Base-by-base conservation (phyloP, 2,113 vertebrate genomes). In the Bombycilla garrulus region DNA sequence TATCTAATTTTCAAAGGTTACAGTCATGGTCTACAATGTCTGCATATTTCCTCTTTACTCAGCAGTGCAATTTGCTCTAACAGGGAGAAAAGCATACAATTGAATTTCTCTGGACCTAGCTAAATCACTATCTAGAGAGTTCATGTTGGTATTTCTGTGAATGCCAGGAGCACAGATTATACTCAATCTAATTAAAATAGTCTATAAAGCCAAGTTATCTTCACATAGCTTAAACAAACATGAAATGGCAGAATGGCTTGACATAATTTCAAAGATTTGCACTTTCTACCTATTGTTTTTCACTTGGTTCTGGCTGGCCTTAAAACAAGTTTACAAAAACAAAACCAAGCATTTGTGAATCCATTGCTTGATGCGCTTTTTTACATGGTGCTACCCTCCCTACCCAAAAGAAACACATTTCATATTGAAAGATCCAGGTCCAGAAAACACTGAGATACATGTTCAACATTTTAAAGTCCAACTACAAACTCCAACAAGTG, bases 321-420 rank as follows among this genome's bases (percentile, higher is more conserved):
- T 54, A 72, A 64, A 79, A 64, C 5, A 78, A 76, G 48, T 69
- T 42, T 50, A 74, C 23, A 35, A 48, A 29, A 64, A 84, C 15
- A 56, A 38, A 84, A 72, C 3, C 23, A 56, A 29, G 16, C 20
- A 33, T 67, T 64, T 58, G 10, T 71, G 16, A 92, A 91, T 84
- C 3, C 8, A 50, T 4, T 62, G 23, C 12, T 40, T 40, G 10
- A 47, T 12, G 4, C 0, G 1, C 4, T 69, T 78, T 74, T 67
- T 85, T 0, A 74, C 45, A 56, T 50, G 23, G 15, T 64, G 35
- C 6, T 79, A 9, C 29, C 8, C 31, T 58, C 29, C 17, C 45
- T 33, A 51, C 33, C 20, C 15, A 1, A 87, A 90, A 73, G 23
- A 73, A 84, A 79, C 13, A 22, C 8, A 36, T 78, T 12, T 60